phyloP scores from a whole-genome alignment of 2,888 invertebrate species.

The Orthonychiurus folsomi region DNA sequence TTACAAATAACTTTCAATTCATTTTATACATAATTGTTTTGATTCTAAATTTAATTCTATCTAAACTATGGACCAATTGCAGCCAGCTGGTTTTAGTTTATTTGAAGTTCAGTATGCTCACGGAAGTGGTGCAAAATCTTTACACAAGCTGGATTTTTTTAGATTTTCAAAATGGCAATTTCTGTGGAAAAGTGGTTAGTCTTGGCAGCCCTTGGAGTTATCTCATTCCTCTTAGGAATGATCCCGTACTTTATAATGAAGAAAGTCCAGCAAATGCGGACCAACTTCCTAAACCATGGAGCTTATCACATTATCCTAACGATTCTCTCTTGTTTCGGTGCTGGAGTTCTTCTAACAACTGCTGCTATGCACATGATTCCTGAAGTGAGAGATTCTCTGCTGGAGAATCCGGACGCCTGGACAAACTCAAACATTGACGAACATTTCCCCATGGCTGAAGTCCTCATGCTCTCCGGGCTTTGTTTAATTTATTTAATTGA shows the following conservation, averaged over 20 bases:
- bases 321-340: constrained; percentile 66
- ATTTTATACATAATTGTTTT: too few relatives aligned
- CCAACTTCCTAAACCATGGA: constrained; percentile 9
- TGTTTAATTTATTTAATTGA: constrained; percentile 36
- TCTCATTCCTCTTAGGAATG: constrained; percentile 34
- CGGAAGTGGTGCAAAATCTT: not conserved
- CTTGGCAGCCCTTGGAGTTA: constrained; percentile 30
- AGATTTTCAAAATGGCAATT: constrained; percentile 1
- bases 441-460: constrained; percentile 36
- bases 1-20: too few relatives aligned
- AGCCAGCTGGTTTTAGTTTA: too few relatives aligned
- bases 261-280: constrained; percentile 17
- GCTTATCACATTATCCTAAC: constrained; percentile 48
- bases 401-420: constrained; percentile 7
- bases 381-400: constrained; percentile 52
- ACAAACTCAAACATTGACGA: constrained; percentile 23
- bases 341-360: constrained; percentile 65
- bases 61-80: too few relatives aligned
- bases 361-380: constrained; percentile 68
- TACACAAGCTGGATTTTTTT: not conserved
- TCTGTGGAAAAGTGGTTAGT: constrained; percentile 26
- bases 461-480: constrained; percentile 35
- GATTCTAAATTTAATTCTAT: too few relatives aligned
- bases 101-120: too few relatives aligned
- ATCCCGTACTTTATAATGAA: constrained; percentile 27